Evolutionary conservation across 2,888 invertebrate genomes (phyloP), one percentile per base, ranked within the genome.

Genomic region (Microchrysa polita): DNA sequence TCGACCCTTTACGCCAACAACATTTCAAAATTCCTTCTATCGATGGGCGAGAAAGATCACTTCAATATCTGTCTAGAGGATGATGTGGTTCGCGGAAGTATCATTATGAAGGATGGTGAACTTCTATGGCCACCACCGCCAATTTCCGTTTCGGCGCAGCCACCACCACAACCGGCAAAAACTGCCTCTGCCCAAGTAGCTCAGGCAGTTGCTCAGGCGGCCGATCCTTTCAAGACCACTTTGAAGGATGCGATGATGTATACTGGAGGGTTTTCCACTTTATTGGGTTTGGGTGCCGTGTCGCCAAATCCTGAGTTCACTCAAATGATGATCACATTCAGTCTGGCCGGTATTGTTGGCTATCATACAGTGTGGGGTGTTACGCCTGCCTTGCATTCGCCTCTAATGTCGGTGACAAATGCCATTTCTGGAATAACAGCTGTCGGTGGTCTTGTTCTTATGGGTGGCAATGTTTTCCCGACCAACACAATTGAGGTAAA

Each of bases 341-440:
- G 93, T 42, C 84, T 96, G 76, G 89, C 94, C 77, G 93, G 93
- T 82, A 89, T 92, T 79, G 91, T 91, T 14, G 90, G 90, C 48
- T 79, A 79, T 73, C 78, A 79, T 23, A 79, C 79, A 0, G 78
- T 78, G 42, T 96, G 95, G 95, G 94, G 94, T 67, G 95, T 96
- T 18, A 94, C 93, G 16, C 95, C 95, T 10, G 94, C 95, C 40
- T 88, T 96, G 22, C 95, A 96, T 86, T 94, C 94, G 0, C 96
- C 95, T 0, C 88, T 96, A 27, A 96, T 96, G 95, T 94, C 94
- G 0, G 95, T 96, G 44, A 96, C 95, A 5, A 96, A 96, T 84
- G 95, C 96, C 75, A 93, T 96, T 80, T 94, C 94, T 10, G 95
- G 94, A 34, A 94, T 95, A 80, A 96, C 95, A 1, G 94, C 95